Base-by-base conservation (phyloP, 2,113 vertebrate genomes). In the Cygnus atratus region DNA sequence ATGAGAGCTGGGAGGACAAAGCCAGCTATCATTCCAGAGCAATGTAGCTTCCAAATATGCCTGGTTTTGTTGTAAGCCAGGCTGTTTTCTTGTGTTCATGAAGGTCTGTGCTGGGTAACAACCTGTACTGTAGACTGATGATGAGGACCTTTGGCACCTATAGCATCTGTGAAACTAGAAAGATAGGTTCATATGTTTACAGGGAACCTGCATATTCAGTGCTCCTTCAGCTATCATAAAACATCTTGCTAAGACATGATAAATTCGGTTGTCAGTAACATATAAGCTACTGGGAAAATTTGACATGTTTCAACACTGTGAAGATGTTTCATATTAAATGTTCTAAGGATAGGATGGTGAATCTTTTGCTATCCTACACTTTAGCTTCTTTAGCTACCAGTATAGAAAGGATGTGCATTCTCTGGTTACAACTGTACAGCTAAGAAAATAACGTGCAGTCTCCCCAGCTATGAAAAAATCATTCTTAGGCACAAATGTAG, bases 1-100 rank as follows among this genome's bases (percentile, higher is more conserved):
- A 22, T 48, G 58, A 74, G 77, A 67, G 62, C 16, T 59, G 43
- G 75, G 29, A 41, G 84, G 83, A 95, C 92, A 97, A 91, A 95
- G 96, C 84, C 67, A 57, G 80, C 73, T 84, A 29, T 94, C 92
- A 52, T 93, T 79, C 75, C 78, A 25, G 43, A 73, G 55, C 57
- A 52, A 55, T 68, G 31, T 62, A 33, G 54, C 61, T 84, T 74
- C 37, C 68, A 87, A 68, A 61, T 48, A 48, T 89, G 87, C 66
- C 48, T 79, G 13, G 61, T 43, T 4, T 5, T 41, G 16, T 50
- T 29, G 59, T 44, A 54, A 71, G 58, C 54, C n/a, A 71, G 37
- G 66, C 65, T 67, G 22, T 63, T 54, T 50, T 43, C 37, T 10
- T 17, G 11, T 74, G 39, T 58, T 57, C 48, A 4, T 76, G 44